Conservation (phyloP, 1,140 invertebrate species). For the Tetragnatha versicolor region DNA sequence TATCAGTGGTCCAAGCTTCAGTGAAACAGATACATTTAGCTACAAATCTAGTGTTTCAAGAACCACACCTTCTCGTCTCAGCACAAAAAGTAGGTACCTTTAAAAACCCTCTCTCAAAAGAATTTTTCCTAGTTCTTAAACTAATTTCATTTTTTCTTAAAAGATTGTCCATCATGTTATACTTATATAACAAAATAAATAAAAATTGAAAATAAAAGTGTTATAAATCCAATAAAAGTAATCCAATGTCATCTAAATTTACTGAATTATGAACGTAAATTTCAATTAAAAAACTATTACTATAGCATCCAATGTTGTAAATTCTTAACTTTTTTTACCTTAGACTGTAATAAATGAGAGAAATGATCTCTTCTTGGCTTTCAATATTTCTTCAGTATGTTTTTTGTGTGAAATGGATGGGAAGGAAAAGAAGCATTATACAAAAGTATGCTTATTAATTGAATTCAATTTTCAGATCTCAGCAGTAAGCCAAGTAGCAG, state of each 20-base stretch:
- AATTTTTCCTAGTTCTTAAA: background rate
- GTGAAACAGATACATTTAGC: constrained; percentile 52
- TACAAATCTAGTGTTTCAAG: constrained; percentile 36
- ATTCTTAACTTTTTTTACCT: too few relatives aligned
- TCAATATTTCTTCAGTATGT: background rate
- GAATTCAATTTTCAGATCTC: background rate
- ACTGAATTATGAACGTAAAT: background rate
- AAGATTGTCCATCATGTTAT: background rate
- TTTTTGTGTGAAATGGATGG: too few relatives aligned
- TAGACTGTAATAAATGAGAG: too few relatives aligned
- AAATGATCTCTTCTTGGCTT: too few relatives aligned
- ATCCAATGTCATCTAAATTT: too few relatives aligned
- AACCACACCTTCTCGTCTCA: constrained; percentile 49
- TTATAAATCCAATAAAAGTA: too few relatives aligned
- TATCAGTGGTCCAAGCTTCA: constrained; percentile 54
- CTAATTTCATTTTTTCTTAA: background rate
- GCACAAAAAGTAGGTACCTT: constrained; percentile 42
- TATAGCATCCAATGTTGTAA: too few relatives aligned
- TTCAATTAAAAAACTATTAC: background rate
- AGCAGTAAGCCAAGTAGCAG: constrained; percentile 27
- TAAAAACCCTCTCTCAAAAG: too few relatives aligned
- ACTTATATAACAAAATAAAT: background rate
- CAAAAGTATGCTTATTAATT: background rate
- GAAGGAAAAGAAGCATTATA: too few relatives aligned
- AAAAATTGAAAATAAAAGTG: too few relatives aligned